phyloP scores from a whole-genome alignment of 2,888 invertebrate species.

The Platycheirus albimanus region DNA sequence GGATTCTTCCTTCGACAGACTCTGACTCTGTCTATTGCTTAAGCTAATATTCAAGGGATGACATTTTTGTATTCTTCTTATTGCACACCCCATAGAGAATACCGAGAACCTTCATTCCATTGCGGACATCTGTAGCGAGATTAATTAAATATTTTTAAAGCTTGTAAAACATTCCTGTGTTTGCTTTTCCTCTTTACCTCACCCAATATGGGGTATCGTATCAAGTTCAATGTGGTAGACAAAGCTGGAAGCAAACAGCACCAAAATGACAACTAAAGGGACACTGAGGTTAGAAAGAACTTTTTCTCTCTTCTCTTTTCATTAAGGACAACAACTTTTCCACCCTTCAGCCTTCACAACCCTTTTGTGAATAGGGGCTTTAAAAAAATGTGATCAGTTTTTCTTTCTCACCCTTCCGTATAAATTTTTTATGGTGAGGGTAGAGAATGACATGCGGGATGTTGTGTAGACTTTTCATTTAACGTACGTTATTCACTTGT shows the following conservation, averaged over 20 bases:
- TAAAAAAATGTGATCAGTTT: slow-evolving; percentile 59
- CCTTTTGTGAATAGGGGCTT: slow-evolving; percentile 25
- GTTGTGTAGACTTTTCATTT: slow-evolving; percentile 56
- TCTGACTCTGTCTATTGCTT: not conserved
- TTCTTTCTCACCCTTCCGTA: not conserved
- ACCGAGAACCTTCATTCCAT: not conserved
- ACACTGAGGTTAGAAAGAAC: slow-evolving; percentile 54
- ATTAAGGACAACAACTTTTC: slow-evolving; percentile 25
- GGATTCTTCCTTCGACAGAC: slow-evolving; percentile 16
- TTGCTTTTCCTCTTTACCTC: slow-evolving; percentile 17
- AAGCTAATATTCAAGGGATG: slow-evolving; percentile 50
- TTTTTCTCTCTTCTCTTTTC: slow-evolving; percentile 18
- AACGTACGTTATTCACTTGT: slow-evolving; percentile 33
- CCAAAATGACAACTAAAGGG: slow-evolving; percentile 45
- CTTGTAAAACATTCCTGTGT: slow-evolving; percentile 49
- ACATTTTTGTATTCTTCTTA: not conserved
- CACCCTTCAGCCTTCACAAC: slow-evolving; percentile 16
- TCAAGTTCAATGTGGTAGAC: slow-evolving; percentile 60
- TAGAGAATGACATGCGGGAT: not conserved
- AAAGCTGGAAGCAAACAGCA: slow-evolving; percentile 33
- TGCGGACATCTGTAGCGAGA: slow-evolving; percentile 60
- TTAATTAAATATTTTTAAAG: slow-evolving; percentile 71
- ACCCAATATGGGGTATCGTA: not conserved
- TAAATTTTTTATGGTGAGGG: not conserved
- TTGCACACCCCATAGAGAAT: slow-evolving; percentile 17